phyloP scores from a whole-genome alignment of 2,113 vertebrate species.

The Ophthalmolycus amberensis region DNA sequence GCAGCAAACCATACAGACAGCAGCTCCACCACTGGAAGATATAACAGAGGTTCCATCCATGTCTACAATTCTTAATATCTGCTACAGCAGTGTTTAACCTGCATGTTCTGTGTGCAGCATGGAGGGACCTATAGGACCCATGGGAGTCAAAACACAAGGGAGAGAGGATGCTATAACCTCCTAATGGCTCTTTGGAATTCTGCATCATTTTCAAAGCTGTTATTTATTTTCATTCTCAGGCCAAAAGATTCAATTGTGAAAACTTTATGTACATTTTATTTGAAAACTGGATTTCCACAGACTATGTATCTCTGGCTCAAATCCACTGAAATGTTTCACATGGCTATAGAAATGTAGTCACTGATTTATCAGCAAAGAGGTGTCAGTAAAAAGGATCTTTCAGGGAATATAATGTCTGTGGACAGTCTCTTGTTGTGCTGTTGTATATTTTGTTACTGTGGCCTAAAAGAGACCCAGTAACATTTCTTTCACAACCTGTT shows the following conservation, averaged over 20 bases:
- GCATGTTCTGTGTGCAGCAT: background rate
- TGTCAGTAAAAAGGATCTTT: background rate
- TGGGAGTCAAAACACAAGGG: background rate
- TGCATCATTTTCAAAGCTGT: background rate
- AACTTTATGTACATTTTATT: background rate
- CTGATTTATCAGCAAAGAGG: background rate
- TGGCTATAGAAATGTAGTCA: background rate
- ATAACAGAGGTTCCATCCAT: background rate
- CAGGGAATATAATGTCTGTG: background rate
- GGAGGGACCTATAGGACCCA: background rate
- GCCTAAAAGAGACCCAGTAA: background rate
- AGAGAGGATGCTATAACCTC: background rate
- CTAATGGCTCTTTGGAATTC: background rate
- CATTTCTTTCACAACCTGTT: background rate
- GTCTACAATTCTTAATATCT: background rate
- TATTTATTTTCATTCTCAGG: background rate
- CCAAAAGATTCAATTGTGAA: background rate
- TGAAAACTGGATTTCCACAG: background rate
- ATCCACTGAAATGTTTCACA: background rate
- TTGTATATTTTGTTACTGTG: background rate
- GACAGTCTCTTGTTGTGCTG: background rate
- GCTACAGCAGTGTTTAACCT: background rate
- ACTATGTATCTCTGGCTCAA: background rate
- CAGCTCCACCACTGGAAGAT: background rate
- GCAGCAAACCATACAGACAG: conserved; percentile 4